phyloP scores from a whole-genome alignment of 2,888 invertebrate species.

The Drosophila paramelanica region DNA sequence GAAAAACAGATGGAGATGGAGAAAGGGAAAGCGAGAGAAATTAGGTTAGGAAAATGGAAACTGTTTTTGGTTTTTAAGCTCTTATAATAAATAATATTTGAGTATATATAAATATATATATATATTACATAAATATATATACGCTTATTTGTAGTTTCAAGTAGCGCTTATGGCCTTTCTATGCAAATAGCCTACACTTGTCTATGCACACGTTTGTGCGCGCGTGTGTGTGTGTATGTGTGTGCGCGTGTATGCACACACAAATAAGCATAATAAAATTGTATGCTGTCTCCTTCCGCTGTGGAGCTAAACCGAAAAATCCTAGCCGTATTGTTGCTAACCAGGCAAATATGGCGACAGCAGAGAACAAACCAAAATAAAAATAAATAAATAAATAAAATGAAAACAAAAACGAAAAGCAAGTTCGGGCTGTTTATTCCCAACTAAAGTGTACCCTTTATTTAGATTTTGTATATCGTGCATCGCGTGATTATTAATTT shows the following conservation, averaged over 20 bases:
- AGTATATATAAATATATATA: conserved; percentile 45
- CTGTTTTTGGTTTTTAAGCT: conserved; percentile 21
- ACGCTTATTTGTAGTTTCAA: conserved; percentile 49
- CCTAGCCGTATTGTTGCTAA: conserved; percentile 58
- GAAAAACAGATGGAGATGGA: background rate
- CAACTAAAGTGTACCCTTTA: background rate
- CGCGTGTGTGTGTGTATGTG: conserved; percentile 4
- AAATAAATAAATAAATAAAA: conserved; percentile 3
- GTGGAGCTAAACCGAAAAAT: conserved; percentile 47
- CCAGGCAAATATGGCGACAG: conserved; percentile 78
- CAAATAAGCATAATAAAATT: conserved; percentile 76
- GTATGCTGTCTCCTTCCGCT: conserved; percentile 69
- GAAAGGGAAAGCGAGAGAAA: background rate
- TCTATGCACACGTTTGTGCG: background rate
- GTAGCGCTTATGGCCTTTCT: conserved; percentile 71
- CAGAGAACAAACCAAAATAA: conserved; percentile 19
- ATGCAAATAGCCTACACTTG: conserved; percentile 59
- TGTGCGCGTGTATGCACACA: conserved; percentile 21
- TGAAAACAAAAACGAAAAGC: conserved; percentile 1
- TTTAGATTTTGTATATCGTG: too few species aligned
- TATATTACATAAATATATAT: conserved; percentile 9
- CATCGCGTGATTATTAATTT: too few species aligned
- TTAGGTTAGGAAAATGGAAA: conserved; percentile 7
- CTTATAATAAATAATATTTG: conserved; percentile 54
- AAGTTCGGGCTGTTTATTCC: background rate